Conservation (phyloP, 2,113 vertebrate species). For the Gulo gulo region DNA sequence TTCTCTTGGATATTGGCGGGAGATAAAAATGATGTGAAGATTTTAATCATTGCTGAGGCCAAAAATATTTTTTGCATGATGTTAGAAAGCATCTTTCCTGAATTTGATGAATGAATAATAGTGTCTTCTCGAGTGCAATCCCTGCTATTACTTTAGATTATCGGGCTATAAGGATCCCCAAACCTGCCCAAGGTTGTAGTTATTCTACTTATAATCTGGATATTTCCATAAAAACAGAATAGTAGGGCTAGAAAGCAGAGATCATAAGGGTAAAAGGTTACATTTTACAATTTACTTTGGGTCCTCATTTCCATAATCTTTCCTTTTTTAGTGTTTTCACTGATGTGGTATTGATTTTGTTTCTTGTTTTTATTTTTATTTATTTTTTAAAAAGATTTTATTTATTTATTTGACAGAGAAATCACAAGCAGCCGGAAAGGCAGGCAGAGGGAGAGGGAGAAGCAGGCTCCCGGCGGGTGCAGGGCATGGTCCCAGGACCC, state of each 20-base stretch:
- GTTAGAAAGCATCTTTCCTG: background rate
- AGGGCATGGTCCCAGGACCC: background rate
- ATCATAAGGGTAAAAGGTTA: background rate
- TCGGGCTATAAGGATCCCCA: background rate
- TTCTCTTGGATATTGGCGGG: background rate
- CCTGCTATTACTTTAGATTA: background rate
- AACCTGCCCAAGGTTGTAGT: background rate
- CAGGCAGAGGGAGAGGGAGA: background rate
- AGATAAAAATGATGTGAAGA: background rate
- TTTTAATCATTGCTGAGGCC: background rate
- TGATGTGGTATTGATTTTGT: background rate
- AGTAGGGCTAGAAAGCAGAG: background rate
- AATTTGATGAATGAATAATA: background rate
- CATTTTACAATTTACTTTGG: background rate
- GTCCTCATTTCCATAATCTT: background rate
- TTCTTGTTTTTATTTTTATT: background rate
- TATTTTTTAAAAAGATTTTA: too few species aligned
- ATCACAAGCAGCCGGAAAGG: too few species aligned
- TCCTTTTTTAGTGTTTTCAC: background rate
- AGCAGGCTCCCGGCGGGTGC: rapidly evolving
- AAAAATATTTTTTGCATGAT: background rate
- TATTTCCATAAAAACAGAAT: background rate
- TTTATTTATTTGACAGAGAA: too few species aligned
- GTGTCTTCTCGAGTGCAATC: background rate
- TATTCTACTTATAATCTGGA: background rate